phyloP scores from a whole-genome alignment of 2,888 invertebrate genomes.

The Tenthredo distinguenda region DNA sequence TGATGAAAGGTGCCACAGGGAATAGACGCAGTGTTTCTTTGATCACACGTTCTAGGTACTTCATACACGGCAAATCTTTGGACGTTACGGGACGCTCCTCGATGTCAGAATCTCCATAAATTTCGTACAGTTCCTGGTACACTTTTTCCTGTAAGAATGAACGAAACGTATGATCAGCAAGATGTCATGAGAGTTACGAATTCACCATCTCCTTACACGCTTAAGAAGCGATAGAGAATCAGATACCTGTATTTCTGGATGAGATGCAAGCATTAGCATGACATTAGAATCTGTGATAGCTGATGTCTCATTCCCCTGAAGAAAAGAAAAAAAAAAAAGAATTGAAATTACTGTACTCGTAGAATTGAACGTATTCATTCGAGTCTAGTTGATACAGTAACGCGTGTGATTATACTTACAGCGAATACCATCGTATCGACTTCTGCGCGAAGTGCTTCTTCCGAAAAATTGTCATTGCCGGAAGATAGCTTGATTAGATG shows the following conservation, averaged over 20 bases:
- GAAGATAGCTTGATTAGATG: slow-evolving; percentile 79
- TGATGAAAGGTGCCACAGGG: slow-evolving; percentile 79
- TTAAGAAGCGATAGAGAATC: background rate
- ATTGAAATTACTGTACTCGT: background rate
- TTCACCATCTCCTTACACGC: too few relatives aligned
- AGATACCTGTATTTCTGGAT: slow-evolving; percentile 63
- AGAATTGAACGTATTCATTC: too few relatives aligned
- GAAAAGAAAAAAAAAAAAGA: too few relatives aligned
- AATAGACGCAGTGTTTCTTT: slow-evolving; percentile 81
- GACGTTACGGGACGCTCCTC: slow-evolving; percentile 72
- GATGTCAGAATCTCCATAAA: slow-evolving; percentile 77
- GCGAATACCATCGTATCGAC: slow-evolving; percentile 81
- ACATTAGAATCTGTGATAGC: slow-evolving; percentile 60
- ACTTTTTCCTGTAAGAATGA: slow-evolving; percentile 69
- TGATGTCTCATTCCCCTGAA: slow-evolving; percentile 65
- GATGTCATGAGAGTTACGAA: too few relatives aligned
- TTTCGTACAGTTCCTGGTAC: slow-evolving; percentile 77
- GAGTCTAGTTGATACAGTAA: too few relatives aligned
- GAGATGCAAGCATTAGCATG: slow-evolving; percentile 62
- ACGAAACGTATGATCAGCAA: too few relatives aligned
- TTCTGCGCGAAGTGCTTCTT: slow-evolving; percentile 81
- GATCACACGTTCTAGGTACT: slow-evolving; percentile 75
- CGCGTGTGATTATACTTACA: slow-evolving; percentile 73
- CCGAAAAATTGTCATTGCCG: slow-evolving; percentile 78
- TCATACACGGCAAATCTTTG: slow-evolving; percentile 79